Conservation (phyloP, 2,113 vertebrate genomes). For the Phyllopteryx taeniolatus region DNA sequence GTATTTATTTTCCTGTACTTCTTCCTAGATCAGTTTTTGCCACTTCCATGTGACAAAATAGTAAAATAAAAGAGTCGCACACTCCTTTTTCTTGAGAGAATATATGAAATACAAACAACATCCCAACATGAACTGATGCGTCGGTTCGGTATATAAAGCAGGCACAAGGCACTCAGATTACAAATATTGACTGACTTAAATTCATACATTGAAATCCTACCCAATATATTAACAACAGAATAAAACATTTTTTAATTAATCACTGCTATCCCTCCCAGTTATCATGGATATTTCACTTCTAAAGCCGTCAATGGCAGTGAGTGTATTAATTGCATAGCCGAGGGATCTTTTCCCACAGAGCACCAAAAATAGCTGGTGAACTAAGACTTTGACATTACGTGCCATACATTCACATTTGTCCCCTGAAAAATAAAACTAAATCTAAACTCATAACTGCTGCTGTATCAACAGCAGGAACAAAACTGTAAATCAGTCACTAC, state of each 20-base stretch:
- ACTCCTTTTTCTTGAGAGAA: not conserved
- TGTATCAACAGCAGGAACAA: constrained; percentile 13
- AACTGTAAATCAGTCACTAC: constrained; percentile 22
- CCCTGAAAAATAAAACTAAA: constrained; percentile 30
- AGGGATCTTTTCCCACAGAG: constrained; percentile 39
- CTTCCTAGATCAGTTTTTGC: not conserved
- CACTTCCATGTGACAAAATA: constrained; percentile 8
- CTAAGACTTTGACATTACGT: constrained; percentile 13
- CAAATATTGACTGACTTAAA: constrained; percentile 39
- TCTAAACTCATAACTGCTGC: constrained; percentile 11
- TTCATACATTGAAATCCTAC: constrained; percentile 29
- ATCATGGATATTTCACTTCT: no score
- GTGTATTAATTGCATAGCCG: constrained; percentile 50
- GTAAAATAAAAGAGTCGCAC: not conserved
- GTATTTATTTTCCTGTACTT: not conserved
- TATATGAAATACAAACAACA: not conserved
- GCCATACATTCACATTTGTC: constrained; percentile 45
- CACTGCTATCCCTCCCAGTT: no score
- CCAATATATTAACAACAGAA: constrained; percentile 32
- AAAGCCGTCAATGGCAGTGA: no score
- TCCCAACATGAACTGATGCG: constrained; percentile 5
- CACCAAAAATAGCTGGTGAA: constrained; percentile 28
- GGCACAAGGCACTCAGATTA: constrained; percentile 63
- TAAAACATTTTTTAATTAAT: constrained; percentile 3
- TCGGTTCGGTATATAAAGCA: constrained; percentile 36